Conservation (phyloP, 2,888 invertebrate species). For the Drosophila quinaria region DNA sequence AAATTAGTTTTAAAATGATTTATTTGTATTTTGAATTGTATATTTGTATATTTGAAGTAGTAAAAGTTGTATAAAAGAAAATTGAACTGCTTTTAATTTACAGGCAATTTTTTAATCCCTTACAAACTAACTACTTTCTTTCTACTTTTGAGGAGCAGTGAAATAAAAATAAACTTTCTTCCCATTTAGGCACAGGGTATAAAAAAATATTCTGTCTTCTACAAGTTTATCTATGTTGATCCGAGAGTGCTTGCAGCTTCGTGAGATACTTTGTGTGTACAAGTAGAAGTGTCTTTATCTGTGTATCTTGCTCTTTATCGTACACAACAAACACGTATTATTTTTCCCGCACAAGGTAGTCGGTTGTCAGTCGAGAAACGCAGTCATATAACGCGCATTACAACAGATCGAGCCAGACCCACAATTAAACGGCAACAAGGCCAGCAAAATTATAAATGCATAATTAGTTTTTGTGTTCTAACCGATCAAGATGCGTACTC, state of each 20-base stretch:
- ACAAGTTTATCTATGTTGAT: slow-evolving; percentile 41
- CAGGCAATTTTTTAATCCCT: too few relatives aligned
- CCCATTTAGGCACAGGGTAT: slow-evolving; percentile 1
- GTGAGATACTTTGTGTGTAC: slow-evolving; percentile 20
- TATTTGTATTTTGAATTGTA: too few relatives aligned
- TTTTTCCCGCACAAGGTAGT: slow-evolving; percentile 20
- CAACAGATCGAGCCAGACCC: slow-evolving; percentile 16
- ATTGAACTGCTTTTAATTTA: too few relatives aligned
- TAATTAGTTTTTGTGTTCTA: not conserved
- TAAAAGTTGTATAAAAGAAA: too few relatives aligned
- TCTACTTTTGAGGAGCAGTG: not conserved
- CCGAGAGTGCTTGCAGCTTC: slow-evolving; percentile 23
- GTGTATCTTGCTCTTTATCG: slow-evolving; percentile 25
- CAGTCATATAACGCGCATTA: slow-evolving; percentile 30
- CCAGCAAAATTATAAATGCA: slow-evolving; percentile 5
- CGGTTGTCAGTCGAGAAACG: slow-evolving; percentile 29
- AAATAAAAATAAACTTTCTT: not conserved
- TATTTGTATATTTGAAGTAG: too few relatives aligned
- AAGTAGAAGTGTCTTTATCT: slow-evolving; percentile 9
- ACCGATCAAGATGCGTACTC: slow-evolving; percentile 10
- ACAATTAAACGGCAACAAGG: slow-evolving; percentile 11
- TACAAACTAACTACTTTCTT: too few relatives aligned
- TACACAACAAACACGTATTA: slow-evolving; percentile 13
- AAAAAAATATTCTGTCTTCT: slow-evolving; percentile 30
- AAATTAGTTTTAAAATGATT: not conserved